Evolutionary conservation across 2,888 invertebrate species (phyloP), one percentile per base, ranked within the genome.

Genomic region (Hemicrepidius hirtus): DNA sequence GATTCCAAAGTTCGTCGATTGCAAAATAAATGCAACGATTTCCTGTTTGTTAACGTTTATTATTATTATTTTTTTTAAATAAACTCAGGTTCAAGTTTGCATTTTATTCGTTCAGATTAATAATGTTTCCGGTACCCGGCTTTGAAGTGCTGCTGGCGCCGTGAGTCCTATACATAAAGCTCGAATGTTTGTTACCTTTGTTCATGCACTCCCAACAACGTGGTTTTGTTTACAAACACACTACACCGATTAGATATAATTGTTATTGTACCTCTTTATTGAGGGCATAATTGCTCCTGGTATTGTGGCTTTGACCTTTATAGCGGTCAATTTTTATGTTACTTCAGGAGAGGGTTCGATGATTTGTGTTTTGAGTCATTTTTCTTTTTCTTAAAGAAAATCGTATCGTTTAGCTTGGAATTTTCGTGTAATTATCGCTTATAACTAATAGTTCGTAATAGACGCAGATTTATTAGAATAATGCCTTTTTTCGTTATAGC

Each of bases 181-280:
- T 46, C 32, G 41, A 2, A 24, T 5, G 24, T 16, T 40, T 5
- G 24, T 16, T 40, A 67, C 67, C 67, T 67, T 67, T 67, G 67
- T 59, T 67, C 67, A 59, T 67, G 67, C 57, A 41, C 67, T 67
- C 59, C 12, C 59, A 44, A 16, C 59, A 67, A 59, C 67, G 59
- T 67, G 67, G 59, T 67, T 57, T 67, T 67, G 67, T 67, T 67
- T 67, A 67, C 67, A 67, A 67, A 67, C 59, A 67, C 46, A 28
- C 10, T 21, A 28, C 35, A 13, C 21, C 57, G 67, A 59, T 67
- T 67, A 67, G 67, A 59, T 67, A 67, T 67, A 67, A 67, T 55
- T 67, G 41, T 59, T 57, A 40, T 57, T 67, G 57, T 44, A 59
- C 32, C 49, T 67, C 16, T 44, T 65, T 44, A 62, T 62, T 21